Percentiles rank a stretch among this genome's conserved stretches.
Evolutionary conservation across 37 sponge, comb jelly and placozoan genomes (phyloP).

Genomic region (Spongilla lacustris): DNA sequence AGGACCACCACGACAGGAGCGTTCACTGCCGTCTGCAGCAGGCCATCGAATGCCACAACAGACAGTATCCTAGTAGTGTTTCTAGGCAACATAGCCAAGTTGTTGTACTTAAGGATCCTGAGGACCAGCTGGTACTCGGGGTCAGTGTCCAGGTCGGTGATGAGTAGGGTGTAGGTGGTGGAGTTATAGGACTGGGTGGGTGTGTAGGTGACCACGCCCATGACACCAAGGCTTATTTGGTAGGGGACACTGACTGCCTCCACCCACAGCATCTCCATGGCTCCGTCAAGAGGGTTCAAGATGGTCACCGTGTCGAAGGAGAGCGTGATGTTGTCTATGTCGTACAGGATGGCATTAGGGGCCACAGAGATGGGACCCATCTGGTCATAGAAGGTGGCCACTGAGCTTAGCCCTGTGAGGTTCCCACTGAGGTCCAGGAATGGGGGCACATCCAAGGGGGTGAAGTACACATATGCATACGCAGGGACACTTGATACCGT

Average conservation of each 20-base stretch:
- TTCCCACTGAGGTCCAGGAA: constrained; percentile 84
- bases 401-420: constrained; percentile 47
- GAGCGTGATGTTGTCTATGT: constrained; percentile 84
- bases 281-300: constrained; percentile 59
- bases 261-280: constrained; percentile 61
- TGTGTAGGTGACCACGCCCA: constrained; percentile 18
- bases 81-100: constrained; percentile 77
- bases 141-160: constrained; percentile 79
- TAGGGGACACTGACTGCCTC: constrained; percentile 45
- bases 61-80: constrained; percentile 39
- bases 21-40: constrained; percentile 42
- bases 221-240: not conserved
- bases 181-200: constrained; percentile 73
- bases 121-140: constrained; percentile 76
- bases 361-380: constrained; percentile 65
- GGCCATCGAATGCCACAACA: constrained; percentile 76
- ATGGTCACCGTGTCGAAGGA: constrained; percentile 61
- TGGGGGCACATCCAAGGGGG: constrained; percentile 74
- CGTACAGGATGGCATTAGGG: constrained; percentile 39
- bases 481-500: constrained; percentile 78
- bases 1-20: constrained; percentile 37
- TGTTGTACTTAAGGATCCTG: constrained; percentile 77
- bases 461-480: constrained; percentile 57
- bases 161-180: constrained; percentile 56
- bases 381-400: constrained; percentile 65